phyloP scores from a whole-genome alignment of 2,797 vertebrate species.

The Graptemys geographica region DNA sequence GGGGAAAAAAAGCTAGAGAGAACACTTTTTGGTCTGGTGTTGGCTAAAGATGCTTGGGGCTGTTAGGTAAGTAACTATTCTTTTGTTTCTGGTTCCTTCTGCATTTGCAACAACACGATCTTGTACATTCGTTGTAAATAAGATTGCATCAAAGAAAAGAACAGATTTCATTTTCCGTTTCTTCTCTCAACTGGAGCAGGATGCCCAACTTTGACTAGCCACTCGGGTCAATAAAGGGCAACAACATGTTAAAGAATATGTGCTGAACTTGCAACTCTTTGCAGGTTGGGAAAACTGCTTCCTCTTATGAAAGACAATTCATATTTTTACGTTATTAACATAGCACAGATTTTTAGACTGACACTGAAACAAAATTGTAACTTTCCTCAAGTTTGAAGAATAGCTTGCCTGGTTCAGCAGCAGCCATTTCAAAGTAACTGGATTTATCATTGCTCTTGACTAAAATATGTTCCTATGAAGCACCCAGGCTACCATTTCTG shows the following conservation, averaged over 20 bases:
- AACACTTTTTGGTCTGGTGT: too few relatives aligned
- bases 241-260: background rate
- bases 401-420: background rate
- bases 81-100: too few relatives aligned
- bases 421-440: background rate
- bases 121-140: too few relatives aligned
- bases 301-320: background rate
- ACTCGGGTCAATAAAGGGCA: too few relatives aligned
- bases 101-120: too few relatives aligned
- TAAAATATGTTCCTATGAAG: background rate
- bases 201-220: too few relatives aligned
- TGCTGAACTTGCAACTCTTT: background rate
- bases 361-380: background rate
- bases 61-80: too few relatives aligned
- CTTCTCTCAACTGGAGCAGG: too few relatives aligned
- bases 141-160: too few relatives aligned
- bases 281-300: background rate
- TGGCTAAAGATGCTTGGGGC: too few relatives aligned
- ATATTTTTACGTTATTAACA: background rate
- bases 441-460: background rate
- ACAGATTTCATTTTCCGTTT: too few relatives aligned
- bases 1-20: too few relatives aligned
- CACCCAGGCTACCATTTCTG: background rate
- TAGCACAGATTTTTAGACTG: background rate
- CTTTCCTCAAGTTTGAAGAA: background rate